Percentiles rank a stretch among this genome's conserved stretches.
Evolutionary conservation across 2,113 vertebrate genomes (phyloP).

Genomic region (Calyptommatus sinebrachiatus): DNA sequence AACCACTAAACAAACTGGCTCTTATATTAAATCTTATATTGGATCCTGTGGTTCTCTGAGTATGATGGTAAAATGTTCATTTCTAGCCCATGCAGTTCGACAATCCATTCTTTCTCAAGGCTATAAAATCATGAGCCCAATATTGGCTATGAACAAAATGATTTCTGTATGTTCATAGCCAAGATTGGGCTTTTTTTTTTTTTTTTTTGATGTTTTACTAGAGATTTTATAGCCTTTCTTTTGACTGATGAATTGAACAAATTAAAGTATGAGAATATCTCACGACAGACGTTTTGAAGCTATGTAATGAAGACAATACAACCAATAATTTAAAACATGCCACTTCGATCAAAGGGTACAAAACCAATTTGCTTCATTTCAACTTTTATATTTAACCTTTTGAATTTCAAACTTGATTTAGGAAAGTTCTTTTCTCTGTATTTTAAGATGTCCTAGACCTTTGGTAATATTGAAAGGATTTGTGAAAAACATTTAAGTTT

Average conservation of each 20-base stretch:
- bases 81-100: no score
- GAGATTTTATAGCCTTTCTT: neutral
- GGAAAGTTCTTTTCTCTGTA: neutral
- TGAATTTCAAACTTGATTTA: neutral
- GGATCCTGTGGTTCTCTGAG: no score
- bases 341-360: neutral
- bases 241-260: constrained; percentile 9
- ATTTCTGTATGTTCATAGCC: no score
- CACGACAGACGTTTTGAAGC: neutral
- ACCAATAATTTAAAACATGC: constrained; percentile 1
- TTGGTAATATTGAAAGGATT: neutral
- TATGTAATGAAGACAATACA: constrained; percentile 8
- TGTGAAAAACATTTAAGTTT: neutral
- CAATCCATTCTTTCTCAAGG: no score
- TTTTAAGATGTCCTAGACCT: constrained; percentile 10
- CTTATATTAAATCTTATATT: no score
- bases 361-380: neutral
- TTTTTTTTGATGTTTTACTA: no score
- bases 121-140: no score
- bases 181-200: no score
- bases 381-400: constrained; percentile 8
- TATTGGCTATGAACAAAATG: no score
- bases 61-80: no score
- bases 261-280: constrained; percentile 7
- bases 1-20: no score